phyloP scores from a whole-genome alignment of 2,888 invertebrate genomes.

The Ligdia adustata region DNA sequence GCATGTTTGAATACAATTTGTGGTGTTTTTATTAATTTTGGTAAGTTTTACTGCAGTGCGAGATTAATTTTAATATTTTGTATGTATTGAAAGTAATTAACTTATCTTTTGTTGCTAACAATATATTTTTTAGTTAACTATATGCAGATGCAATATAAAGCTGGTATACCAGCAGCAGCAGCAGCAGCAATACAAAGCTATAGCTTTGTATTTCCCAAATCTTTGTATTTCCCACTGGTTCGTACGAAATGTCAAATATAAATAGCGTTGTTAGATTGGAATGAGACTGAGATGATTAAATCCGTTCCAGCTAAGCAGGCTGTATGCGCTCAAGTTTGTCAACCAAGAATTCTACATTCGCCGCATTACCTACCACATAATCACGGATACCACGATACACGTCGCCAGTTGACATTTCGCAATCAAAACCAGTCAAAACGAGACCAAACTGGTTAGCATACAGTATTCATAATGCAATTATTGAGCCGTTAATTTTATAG shows the following conservation, averaged over 20 bases:
- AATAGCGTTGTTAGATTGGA: not conserved
- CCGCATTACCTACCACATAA: constrained; percentile 18
- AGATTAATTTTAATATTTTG: too few species aligned
- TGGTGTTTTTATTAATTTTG: not conserved
- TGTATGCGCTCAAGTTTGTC: constrained; percentile 16
- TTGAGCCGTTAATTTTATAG: constrained; percentile 36
- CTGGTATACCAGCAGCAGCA: too few species aligned
- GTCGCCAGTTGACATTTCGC: constrained; percentile 24
- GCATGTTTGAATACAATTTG: too few species aligned
- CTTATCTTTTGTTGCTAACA: too few species aligned
- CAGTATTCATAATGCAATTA: constrained; percentile 29
- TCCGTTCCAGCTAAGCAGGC: not conserved
- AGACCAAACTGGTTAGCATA: constrained; percentile 27
- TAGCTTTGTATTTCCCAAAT: too few species aligned
- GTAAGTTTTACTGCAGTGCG: constrained; percentile 2
- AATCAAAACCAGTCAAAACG: constrained; percentile 29
- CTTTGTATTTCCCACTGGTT: too few species aligned
- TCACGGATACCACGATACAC: constrained; percentile 23
- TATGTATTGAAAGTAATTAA: too few species aligned
- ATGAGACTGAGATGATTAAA: constrained; percentile 9
- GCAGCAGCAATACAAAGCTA: too few species aligned
- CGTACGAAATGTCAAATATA: constrained; percentile 1
- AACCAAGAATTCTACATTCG: constrained; percentile 20
- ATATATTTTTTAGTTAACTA: too few species aligned
- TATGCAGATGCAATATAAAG: too few species aligned